Evolutionary conservation across 2,797 vertebrate genomes (phyloP).

Genomic region (Schizopygopsis pylzovi): DNA sequence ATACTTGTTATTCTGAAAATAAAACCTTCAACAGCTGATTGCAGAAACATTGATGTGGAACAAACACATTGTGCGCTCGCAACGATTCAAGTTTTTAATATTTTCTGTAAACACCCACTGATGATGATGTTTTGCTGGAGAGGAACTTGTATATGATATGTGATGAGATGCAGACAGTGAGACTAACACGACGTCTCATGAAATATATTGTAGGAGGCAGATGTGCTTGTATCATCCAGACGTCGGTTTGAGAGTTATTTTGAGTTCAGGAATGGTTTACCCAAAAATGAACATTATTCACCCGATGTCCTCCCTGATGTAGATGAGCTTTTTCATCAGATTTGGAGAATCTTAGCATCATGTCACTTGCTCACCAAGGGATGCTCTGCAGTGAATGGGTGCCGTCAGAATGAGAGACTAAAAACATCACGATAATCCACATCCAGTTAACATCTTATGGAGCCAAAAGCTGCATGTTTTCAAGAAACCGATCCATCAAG

Average conservation of each 20-base stretch:
- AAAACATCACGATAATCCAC: neutral
- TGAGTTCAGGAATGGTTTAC: neutral
- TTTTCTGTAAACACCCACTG: neutral
- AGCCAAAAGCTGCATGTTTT: neutral
- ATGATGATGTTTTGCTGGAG: constrained; percentile 1
- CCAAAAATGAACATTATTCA: neutral
- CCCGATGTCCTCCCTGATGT: neutral
- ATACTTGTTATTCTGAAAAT: neutral
- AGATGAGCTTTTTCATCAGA: neutral
- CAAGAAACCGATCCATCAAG: neutral
- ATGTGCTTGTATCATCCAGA: constrained; percentile 12
- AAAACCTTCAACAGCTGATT: neutral
- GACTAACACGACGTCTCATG: neutral
- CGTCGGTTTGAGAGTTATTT: neutral
- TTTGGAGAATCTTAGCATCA: neutral
- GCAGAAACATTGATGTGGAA: neutral
- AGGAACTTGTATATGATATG: neutral
- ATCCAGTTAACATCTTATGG: neutral
- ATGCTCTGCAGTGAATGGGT: neutral
- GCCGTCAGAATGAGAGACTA: neutral
- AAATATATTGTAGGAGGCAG: constrained; percentile 15
- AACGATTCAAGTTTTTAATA: neutral
- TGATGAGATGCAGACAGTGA: constrained; percentile 18
- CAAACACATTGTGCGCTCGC: neutral
- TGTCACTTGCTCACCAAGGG: neutral